Evolutionary conservation across 2,113 vertebrate species (phyloP).

Genomic region (Charadrius vociferus): DNA sequence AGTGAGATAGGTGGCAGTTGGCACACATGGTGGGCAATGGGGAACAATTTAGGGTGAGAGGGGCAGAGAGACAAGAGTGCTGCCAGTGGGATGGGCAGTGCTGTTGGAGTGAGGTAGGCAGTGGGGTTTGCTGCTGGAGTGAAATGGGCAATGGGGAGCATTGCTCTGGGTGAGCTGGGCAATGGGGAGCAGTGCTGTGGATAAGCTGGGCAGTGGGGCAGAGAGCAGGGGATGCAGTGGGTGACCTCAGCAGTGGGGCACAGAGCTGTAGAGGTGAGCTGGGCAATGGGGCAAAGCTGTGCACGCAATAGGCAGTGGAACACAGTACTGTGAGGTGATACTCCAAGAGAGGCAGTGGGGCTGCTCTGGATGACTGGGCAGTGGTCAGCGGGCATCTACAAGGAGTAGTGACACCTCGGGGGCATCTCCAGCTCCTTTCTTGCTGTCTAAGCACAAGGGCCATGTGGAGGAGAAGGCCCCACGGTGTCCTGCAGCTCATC

Average conservation of each 20-base stretch:
- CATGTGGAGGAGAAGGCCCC: too few relatives aligned
- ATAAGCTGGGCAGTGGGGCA: neutral
- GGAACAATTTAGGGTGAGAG: neutral
- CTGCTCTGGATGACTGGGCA: neutral
- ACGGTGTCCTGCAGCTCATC: neutral
- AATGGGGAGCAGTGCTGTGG: neutral
- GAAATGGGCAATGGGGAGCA: neutral
- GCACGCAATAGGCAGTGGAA: neutral
- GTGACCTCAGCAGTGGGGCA: neutral
- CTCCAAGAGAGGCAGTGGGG: neutral
- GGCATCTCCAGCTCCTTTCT: neutral
- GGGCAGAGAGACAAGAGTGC: neutral
- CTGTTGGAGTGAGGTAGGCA: neutral
- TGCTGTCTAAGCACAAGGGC: fast-evolving
- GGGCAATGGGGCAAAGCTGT: neutral
- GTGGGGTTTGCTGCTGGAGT: neutral
- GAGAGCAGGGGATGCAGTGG: neutral
- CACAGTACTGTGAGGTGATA: neutral
- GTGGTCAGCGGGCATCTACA: neutral
- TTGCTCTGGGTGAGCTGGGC: neutral
- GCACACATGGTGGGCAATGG: neutral
- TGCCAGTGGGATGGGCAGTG: neutral
- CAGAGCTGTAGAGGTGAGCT: neutral
- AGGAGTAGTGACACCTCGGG: fast-evolving
- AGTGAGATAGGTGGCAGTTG: fast-evolving